Base-by-base conservation (phyloP, 1,140 invertebrate species). In the Oncopeltus fasciatus region DNA sequence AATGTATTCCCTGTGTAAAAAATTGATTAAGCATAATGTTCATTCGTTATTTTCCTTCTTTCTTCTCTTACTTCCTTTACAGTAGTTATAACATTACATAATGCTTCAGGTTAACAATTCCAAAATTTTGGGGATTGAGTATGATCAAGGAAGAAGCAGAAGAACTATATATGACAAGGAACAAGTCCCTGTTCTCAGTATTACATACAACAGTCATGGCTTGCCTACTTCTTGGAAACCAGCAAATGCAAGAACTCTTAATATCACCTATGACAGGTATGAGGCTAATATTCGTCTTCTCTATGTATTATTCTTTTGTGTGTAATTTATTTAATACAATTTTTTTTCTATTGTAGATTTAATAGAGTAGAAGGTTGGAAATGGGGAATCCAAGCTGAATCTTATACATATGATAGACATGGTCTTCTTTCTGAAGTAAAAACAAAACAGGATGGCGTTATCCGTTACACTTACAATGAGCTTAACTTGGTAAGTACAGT, bases 351-450 rank as follows among this genome's bases (percentile, higher is more conserved):
- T 67, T 64, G 29, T 63, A 75, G 77, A 61, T 94, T 92, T 74
- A 93, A 94, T 67, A 81, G 91, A 59, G 82, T 96, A n/a, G 85
- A 90, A 65, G 83, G 83, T 20, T 95, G 93, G 91, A 84, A 85
- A 68, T 94, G 93, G 86, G 93, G 92, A 1, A 78, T 81, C 0
- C 83, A 87, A 5, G 84, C 87, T 66, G 87, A 95, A 70, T 84
- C 84, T 46, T 92, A 92, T 69, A 85, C 81, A 61, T 97, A 95
- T 71, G 90, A 94, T 68, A 80, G 84, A 0, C 85, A 90, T 63
- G 92, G 92, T 0, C 77, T 92, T 61, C 74, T 95, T 16, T 84
- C 86, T 9, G 86, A 92, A 74, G 84, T 92, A 29, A 85, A 83
- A 20, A 86, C 86, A 64, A 81, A 84, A 49, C 84, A 90, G 73